Base-by-base conservation (phyloP, 2,888 invertebrate species). In the Agrochola lychnidis region DNA sequence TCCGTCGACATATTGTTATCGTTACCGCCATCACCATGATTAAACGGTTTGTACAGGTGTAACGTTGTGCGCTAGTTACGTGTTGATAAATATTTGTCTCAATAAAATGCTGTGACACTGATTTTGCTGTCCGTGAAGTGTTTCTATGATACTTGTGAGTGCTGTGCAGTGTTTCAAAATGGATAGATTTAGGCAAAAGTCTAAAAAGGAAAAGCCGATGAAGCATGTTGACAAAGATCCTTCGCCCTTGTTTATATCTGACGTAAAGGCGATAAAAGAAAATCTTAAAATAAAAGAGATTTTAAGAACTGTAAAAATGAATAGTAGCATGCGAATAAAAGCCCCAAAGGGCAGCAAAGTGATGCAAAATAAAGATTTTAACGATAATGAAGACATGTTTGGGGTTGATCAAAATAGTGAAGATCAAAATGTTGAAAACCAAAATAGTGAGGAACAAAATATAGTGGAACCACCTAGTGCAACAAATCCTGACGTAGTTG, bases 261-360 rank as follows among this genome's bases (percentile, higher is more conserved):
- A 96, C 73, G 92, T 95, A 0, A 96, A 94, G 84, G 91, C 92
- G 57, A 92, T 95, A 12, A 95, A 94, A 83, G 96, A 96, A 87
- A 96, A 95, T 85, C 87, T 95, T 0, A 96, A 95, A 92, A 95
- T 96, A 70, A 95, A 94, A 79, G 95, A 96, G 84, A 95, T 96
- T 76, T 90, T 96, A 67, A 90, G 95, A 82, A 95, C 94, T 14
- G 96, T 96, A 0, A 96, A 96, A 92, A 96, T 96, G 94, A 96
- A 94, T 68, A 96, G 94, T 70, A 95, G 95, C 83, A 94, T 95
- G 94, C 91, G 95, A 56, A 87, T 95, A 45, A 95, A 95, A 82
- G 94, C 94, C 1, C 95, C 95, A 4, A 90, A 91, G 19, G 94
- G 94, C 1, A 95, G 94, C 77, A 95, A 94, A 90, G 93, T 95